A percentile compares a stretch with the other conserved stretches of the same genome.
phyloP scores from a whole-genome alignment of 2,797 vertebrate species.

The Podarcis siculus region DNA sequence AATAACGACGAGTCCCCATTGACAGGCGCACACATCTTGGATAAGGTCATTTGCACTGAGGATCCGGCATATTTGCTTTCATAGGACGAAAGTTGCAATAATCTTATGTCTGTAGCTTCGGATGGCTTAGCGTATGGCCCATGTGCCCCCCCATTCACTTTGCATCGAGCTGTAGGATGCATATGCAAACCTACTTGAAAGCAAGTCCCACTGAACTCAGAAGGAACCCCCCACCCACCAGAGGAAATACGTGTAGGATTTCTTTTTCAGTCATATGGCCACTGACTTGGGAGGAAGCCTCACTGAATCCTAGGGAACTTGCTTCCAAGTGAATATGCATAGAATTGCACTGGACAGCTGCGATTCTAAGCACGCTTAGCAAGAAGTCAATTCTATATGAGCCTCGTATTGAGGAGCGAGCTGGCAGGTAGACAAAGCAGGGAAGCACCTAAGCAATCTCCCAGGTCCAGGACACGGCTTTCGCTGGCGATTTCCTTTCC shows the following conservation, averaged over 20 bases:
- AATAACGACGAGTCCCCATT: neutral
- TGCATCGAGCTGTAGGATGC: neutral
- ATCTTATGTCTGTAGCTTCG: neutral
- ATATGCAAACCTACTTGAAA: neutral
- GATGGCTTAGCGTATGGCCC: too few species aligned
- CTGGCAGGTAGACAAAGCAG: neutral
- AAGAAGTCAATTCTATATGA: neutral
- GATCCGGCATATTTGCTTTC: neutral
- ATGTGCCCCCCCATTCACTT: too few species aligned
- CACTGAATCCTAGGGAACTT: neutral
- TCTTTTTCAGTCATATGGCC: neutral
- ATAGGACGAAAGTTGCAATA: neutral
- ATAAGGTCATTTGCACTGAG: neutral
- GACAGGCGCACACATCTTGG: neutral
- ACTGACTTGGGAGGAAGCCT: neutral
- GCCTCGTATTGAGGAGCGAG: neutral
- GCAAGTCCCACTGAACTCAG: neutral
- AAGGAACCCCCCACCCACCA: neutral
- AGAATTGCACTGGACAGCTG: neutral
- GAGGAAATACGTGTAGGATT: neutral
- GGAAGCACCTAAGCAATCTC: neutral
- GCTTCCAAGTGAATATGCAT: neutral
- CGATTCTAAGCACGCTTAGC: neutral
- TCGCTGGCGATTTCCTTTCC: neutral
- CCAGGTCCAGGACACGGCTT: neutral